phyloP scores from a whole-genome alignment of 2,113 vertebrate species.

The Eolophus roseicapilla region DNA sequence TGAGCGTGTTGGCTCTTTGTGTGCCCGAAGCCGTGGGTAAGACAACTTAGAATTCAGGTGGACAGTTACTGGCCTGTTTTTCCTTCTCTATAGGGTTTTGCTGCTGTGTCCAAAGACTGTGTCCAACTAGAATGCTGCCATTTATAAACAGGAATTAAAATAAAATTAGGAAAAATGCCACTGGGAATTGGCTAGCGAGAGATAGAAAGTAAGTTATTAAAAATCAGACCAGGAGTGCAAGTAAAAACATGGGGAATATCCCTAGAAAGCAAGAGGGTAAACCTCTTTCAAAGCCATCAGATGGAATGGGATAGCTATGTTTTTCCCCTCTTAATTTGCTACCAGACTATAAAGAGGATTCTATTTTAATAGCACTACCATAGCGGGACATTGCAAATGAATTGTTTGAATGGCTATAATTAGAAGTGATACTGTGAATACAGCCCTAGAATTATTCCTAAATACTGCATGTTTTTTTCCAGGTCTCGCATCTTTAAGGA shows the following conservation, averaged over 20 bases:
- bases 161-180: constrained; percentile 26
- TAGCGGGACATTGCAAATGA: not conserved
- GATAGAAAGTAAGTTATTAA: not conserved
- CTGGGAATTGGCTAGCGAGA: not conserved
- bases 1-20: not conserved
- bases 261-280: constrained; percentile 13
- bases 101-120: not conserved
- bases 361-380: not conserved
- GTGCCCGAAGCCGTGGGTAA: not conserved
- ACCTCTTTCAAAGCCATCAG: not conserved
- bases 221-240: not conserved
- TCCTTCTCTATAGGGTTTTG: not conserved
- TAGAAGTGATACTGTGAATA: not conserved
- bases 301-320: not conserved
- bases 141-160: constrained; percentile 5
- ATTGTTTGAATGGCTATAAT: not conserved
- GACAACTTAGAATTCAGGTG: not conserved
- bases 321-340: constrained; percentile 1
- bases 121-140: not conserved
- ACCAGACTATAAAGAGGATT: not conserved
- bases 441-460: not conserved
- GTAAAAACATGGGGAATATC: not conserved
- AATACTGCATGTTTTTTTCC: not conserved
- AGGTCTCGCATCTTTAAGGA: constrained; percentile 23
- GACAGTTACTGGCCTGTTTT: constrained; percentile 39